Evolutionary conservation across 2,113 vertebrate genomes (phyloP).

Genomic region (Epinephelus fuscoguttatus): DNA sequence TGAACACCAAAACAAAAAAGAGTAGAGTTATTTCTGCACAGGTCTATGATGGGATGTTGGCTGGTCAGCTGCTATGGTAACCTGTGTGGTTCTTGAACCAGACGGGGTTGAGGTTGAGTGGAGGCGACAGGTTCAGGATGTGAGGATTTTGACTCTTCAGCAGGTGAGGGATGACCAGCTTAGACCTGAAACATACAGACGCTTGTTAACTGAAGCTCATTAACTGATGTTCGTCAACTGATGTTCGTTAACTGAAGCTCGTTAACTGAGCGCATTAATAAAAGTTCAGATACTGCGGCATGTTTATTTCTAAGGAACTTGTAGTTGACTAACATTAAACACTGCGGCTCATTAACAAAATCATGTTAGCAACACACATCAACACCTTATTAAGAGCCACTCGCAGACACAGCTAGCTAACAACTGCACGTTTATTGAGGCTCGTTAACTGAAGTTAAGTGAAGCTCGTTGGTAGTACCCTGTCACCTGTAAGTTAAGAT

Average conservation of each 20-base stretch:
- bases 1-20: conserved; percentile 55
- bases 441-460: too few relatives aligned
- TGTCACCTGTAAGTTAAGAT: too few relatives aligned
- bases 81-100: conserved; percentile 98
- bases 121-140: conserved; percentile 96
- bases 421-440: too few relatives aligned
- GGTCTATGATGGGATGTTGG: not conserved
- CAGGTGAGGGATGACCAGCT: conserved; percentile 93
- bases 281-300: too few relatives aligned
- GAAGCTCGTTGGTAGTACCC: too few relatives aligned
- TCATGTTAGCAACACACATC: too few relatives aligned
- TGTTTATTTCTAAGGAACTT: not conserved
- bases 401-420: too few relatives aligned
- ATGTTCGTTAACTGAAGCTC: not conserved
- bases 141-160: conserved; percentile 92
- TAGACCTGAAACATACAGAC: conserved; percentile 86
- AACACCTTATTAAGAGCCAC: too few relatives aligned
- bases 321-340: too few relatives aligned
- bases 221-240: not conserved
- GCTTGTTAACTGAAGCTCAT: not conserved
- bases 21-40: not conserved
- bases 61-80: conserved; percentile 54
- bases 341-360: too few relatives aligned
- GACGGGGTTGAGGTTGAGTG: conserved; percentile 94
- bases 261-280: too few relatives aligned